Evolutionary conservation across 2,888 invertebrate species (phyloP).

Genomic region (Spodoptera littoralis): DNA sequence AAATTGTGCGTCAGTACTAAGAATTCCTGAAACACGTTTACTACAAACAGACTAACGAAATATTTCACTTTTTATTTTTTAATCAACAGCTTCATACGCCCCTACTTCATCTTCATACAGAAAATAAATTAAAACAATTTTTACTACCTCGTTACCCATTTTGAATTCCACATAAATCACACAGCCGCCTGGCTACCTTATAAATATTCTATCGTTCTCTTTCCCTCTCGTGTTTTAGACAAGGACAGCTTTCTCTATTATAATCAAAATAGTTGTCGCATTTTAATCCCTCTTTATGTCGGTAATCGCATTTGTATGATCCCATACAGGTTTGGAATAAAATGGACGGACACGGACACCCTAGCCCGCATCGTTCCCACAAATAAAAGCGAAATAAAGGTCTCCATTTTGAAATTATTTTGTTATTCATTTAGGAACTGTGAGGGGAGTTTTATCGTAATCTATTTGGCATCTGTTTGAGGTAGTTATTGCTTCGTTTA

Average conservation of each 20-base stretch:
- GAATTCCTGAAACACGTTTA: no score
- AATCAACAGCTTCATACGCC: no score
- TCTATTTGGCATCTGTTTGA: no score
- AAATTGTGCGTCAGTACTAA: no score
- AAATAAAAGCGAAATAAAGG: neutral
- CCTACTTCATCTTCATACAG: no score
- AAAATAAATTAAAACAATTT: no score
- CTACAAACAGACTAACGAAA: no score
- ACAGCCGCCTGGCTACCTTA: slow-evolving; percentile 17
- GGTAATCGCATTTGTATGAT: slow-evolving; percentile 41
- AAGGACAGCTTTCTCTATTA: slow-evolving; percentile 24
- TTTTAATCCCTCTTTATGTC: slow-evolving; percentile 39
- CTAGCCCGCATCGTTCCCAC: slow-evolving; percentile 8
- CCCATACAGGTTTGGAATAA: slow-evolving; percentile 21
- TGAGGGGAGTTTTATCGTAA: neutral
- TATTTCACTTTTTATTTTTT: neutral
- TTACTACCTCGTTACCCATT: slow-evolving; percentile 6
- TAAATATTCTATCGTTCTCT: slow-evolving; percentile 5
- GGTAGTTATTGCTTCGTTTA: no score
- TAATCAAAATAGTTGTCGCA: slow-evolving; percentile 42
- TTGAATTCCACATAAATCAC: slow-evolving; percentile 24
- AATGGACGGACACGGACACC: slow-evolving; percentile 5
- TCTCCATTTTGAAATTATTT: slow-evolving; percentile 1
- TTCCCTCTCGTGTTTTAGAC: neutral
- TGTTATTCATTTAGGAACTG: neutral